Evolutionary conservation across 1,140 invertebrate genomes (phyloP).

Genomic region (Gerris buenoi): DNA sequence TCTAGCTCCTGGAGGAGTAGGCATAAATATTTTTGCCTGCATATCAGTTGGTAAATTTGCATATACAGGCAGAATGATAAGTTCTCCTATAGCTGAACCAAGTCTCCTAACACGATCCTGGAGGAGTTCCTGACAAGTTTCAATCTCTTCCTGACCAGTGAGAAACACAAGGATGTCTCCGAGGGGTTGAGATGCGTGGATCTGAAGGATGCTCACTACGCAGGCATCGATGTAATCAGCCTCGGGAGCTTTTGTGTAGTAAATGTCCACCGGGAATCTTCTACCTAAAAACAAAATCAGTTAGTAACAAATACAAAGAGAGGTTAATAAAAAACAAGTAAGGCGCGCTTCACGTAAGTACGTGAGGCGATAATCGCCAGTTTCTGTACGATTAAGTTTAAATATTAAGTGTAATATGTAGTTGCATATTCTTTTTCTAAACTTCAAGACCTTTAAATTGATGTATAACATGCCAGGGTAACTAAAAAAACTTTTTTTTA

Average conservation of each 20-base stretch:
- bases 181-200: conserved; percentile 86
- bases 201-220: conserved; percentile 91
- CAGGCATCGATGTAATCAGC: conserved; percentile 96
- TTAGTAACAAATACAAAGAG: too few species aligned
- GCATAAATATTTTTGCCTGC: conserved; percentile 96
- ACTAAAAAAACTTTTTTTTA: too few species aligned
- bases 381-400: too few species aligned
- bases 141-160: conserved; percentile 69
- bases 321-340: too few species aligned
- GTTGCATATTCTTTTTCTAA: too few species aligned
- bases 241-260: conserved; percentile 97
- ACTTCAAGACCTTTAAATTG: too few species aligned
- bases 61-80: conserved; percentile 92
- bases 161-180: conserved; percentile 96
- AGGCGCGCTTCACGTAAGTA: too few species aligned
- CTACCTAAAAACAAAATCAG: conserved; percentile 38
- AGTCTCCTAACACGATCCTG: conserved; percentile 76
- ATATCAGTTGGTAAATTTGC: conserved; percentile 96
- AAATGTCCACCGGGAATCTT: conserved; percentile 80
- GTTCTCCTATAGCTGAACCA: conserved; percentile 82
- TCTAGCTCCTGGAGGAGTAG: conserved; percentile 82
- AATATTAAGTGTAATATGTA: too few species aligned
- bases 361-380: too few species aligned
- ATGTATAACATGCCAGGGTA: too few species aligned
- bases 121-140: conserved; percentile 85